Evolutionary conservation across 2,797 vertebrate species (phyloP).

Genomic region (Sardinella longiceps): DNA sequence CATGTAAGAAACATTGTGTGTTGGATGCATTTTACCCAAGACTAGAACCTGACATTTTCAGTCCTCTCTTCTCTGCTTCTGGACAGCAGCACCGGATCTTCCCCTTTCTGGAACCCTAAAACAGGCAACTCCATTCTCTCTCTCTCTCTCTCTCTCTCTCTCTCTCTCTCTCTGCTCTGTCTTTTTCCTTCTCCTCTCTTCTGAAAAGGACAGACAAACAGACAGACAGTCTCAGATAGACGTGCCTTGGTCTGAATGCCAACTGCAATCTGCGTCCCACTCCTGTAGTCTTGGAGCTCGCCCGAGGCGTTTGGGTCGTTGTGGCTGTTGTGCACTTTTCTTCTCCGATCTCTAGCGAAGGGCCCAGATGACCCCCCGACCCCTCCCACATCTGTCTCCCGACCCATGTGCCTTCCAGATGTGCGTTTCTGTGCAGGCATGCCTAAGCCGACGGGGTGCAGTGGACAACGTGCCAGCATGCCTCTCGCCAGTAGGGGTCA

Average conservation of each 20-base stretch:
- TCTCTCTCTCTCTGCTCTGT: background rate
- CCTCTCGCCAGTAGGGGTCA: constrained; percentile 42
- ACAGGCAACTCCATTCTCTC: background rate
- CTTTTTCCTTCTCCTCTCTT: background rate
- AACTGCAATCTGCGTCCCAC: constrained; percentile 47
- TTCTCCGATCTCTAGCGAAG: constrained; percentile 71
- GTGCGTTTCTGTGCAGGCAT: constrained; percentile 55
- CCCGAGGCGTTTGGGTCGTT: constrained; percentile 65
- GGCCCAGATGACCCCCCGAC: constrained; percentile 62
- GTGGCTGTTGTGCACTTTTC: constrained; percentile 65
- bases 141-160: too few relatives aligned
- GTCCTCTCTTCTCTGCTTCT: background rate
- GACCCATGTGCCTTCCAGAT: constrained; percentile 77
- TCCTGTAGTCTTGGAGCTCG: constrained; percentile 57
- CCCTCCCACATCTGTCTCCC: constrained; percentile 64
- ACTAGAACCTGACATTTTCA: background rate
- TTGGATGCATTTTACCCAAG: background rate
- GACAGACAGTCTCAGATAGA: background rate
- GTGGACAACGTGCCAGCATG: background rate
- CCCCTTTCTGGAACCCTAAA: background rate
- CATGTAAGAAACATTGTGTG: too few relatives aligned
- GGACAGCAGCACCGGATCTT: background rate
- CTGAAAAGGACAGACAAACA: too few relatives aligned
- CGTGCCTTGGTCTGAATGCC: constrained; percentile 33
- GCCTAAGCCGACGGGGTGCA: constrained; percentile 36